Evolutionary conservation across 2,113 vertebrate genomes (phyloP).

Genomic region (Anhinga anhinga): DNA sequence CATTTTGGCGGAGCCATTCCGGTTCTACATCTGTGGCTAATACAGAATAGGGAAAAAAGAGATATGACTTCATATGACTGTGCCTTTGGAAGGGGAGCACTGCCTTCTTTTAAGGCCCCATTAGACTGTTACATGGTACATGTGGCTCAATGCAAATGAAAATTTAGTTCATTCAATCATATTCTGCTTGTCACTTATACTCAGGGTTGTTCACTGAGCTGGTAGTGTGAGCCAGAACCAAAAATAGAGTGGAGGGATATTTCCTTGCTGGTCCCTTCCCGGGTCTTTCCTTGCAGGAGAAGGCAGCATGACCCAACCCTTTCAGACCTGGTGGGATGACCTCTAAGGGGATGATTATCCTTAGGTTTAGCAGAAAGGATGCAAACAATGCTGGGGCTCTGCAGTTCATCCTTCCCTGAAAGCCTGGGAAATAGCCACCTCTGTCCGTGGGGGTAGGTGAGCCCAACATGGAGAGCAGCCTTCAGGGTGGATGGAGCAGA

Average conservation of each 20-base stretch:
- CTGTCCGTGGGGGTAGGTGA: not conserved
- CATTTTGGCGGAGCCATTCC: not conserved
- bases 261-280: not conserved
- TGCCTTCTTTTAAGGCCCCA: not conserved
- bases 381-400: not conserved
- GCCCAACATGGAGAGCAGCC: not conserved
- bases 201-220: not conserved
- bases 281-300: not conserved
- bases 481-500: not conserved
- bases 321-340: not conserved
- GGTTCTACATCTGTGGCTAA: not conserved
- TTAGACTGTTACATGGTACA: not conserved
- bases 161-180: not conserved
- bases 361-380: not conserved
- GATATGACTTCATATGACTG: not conserved
- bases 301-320: not conserved
- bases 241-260: not conserved
- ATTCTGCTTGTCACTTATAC: not conserved
- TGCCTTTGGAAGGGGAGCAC: not conserved
- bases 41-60: not conserved
- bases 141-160: not conserved
- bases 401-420: not conserved
- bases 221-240: not conserved
- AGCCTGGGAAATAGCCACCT: not conserved
- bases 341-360: not conserved